A percentile compares a stretch with the other conserved stretches of the same genome.
phyloP scores from a whole-genome alignment of 1,140 invertebrate genomes.

The Diachasmimorpha longicaudata region DNA sequence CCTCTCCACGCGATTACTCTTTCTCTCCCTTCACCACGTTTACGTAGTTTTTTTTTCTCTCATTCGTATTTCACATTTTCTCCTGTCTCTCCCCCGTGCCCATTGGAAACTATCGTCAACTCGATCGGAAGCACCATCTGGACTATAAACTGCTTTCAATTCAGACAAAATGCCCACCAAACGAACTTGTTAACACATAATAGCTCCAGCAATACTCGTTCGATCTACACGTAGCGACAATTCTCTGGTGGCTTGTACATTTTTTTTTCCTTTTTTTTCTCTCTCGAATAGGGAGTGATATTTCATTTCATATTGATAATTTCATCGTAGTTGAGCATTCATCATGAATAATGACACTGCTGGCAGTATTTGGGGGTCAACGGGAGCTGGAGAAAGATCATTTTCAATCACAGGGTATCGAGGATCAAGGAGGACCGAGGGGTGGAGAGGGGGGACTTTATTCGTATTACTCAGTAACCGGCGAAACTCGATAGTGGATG shows the following conservation, averaged over 20 bases:
- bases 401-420: neutral
- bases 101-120: slow-evolving; percentile 2
- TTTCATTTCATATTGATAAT: neutral
- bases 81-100: neutral
- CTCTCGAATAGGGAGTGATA: neutral
- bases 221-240: neutral
- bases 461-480: neutral
- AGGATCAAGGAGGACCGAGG: neutral
- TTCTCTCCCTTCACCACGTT: neutral
- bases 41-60: neutral
- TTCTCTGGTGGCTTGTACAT: neutral
- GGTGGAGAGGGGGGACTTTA: too few species aligned
- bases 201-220: neutral
- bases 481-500: neutral
- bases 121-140: slow-evolving; percentile 38
- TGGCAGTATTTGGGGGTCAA: neutral
- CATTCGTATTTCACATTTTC: neutral
- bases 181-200: slow-evolving; percentile 38
- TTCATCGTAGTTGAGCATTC: neutral
- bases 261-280: neutral
- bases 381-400: neutral
- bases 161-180: slow-evolving; percentile 33
- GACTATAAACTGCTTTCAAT: slow-evolving; percentile 37
- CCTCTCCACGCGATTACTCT: neutral
- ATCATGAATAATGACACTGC: neutral